These are phyloP conservation scores for Lepus townsendii DNA, from an alignment of 2,797 vertebrate genomes.

Conservation along the genomic window DNA sequence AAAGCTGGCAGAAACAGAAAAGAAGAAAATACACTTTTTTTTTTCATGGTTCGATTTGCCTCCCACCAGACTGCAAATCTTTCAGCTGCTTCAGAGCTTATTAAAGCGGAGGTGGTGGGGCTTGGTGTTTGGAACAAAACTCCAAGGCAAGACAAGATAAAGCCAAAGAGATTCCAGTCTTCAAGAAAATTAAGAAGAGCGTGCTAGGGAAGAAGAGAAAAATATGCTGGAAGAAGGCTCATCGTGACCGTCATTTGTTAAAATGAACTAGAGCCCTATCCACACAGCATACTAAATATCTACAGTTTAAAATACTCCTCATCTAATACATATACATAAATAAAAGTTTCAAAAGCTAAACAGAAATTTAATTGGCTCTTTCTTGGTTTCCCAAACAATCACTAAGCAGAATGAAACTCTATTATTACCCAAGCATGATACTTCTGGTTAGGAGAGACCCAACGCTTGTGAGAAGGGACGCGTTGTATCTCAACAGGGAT, in stretches of 20 bases:
- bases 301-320: conserved; percentile 64
- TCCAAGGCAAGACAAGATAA: conserved; percentile 47
- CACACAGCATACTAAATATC: background rate
- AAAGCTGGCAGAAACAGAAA: conserved; percentile 60
- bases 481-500: background rate
- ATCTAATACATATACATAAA: conserved; percentile 25
- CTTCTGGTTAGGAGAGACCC: conserved; percentile 75
- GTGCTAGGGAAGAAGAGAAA: background rate
- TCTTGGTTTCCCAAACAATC: conserved; percentile 71
- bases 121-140: conserved; percentile 11
- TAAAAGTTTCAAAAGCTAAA: conserved; percentile 69
- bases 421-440: conserved; percentile 83
- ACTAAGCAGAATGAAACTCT: conserved; percentile 83
- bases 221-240: background rate
- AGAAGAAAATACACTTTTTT: conserved; percentile 59
- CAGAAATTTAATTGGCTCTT: conserved; percentile 77
- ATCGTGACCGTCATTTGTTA: background rate
- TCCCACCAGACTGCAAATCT: conserved; percentile 45
- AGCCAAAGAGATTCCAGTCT: conserved; percentile 58
- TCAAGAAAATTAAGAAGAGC: background rate
- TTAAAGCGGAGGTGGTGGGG: conserved; percentile 21
- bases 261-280: background rate
- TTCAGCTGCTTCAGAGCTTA: conserved; percentile 52
- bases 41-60: conserved; percentile 53
- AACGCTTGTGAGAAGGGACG: conserved; percentile 53